Percentiles rank a stretch among this genome's conserved stretches.
phyloP scores from a whole-genome alignment of 2,888 invertebrate species.

The Andricus quercusramuli region DNA sequence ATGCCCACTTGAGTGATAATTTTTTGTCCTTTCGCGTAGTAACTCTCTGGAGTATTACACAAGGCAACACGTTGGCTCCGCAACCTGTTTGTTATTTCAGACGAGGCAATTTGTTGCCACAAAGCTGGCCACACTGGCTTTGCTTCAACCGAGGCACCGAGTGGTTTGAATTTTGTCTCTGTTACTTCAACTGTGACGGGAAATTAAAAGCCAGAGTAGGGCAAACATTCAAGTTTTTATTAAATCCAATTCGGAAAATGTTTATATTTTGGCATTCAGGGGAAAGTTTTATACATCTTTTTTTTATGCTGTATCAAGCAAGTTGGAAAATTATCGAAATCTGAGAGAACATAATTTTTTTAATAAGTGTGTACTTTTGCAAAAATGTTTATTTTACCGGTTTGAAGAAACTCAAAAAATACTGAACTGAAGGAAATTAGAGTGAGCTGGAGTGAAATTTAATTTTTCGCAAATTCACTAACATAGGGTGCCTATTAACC shows the following conservation, averaged over 20 bases:
- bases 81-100: constrained; percentile 69
- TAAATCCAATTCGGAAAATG: not conserved
- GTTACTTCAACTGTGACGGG: not conserved
- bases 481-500: no score
- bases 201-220: constrained; percentile 18
- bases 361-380: no score
- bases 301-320: not conserved
- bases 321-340: no score
- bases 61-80: constrained; percentile 56
- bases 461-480: no score
- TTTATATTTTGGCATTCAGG: not conserved
- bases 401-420: no score
- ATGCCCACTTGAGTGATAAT: constrained; percentile 62
- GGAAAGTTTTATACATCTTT: not conserved
- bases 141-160: constrained; percentile 12
- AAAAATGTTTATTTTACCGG: no score
- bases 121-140: constrained; percentile 1
- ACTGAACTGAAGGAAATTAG: no score
- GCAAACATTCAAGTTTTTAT: not conserved
- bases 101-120: constrained; percentile 67
- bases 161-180: not conserved
- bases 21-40: constrained; percentile 57
- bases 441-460: no score
- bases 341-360: no score
- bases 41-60: constrained; percentile 57